Conservation (phyloP, 2,797 vertebrate species). For the Leptodactylus fallax region DNA sequence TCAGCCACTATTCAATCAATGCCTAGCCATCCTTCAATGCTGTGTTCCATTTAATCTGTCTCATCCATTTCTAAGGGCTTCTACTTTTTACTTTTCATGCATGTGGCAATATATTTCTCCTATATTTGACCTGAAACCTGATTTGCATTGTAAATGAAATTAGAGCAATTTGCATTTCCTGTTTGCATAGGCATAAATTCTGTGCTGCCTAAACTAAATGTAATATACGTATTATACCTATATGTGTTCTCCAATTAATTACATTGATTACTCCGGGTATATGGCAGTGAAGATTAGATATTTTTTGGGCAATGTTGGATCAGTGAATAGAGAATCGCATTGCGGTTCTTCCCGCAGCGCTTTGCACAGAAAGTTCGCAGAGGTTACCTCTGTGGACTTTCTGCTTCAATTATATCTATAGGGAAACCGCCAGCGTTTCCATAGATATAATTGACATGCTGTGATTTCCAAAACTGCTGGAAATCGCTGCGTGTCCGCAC, state of each 20-base stretch:
- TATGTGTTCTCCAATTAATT: background rate
- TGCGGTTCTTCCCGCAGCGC: too few species aligned
- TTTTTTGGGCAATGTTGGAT: too few species aligned
- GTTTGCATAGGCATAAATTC: background rate
- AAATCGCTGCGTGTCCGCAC: too few species aligned
- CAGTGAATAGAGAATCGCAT: too few species aligned
- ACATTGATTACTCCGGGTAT: background rate
- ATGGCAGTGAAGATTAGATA: too few species aligned
- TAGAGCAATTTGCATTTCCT: background rate
- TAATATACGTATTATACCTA: background rate
- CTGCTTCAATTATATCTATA: too few species aligned
- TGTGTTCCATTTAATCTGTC: background rate
- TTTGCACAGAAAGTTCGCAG: too few species aligned
- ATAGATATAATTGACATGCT: too few species aligned
- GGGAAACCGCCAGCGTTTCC: too few species aligned
- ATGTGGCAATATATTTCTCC: background rate
- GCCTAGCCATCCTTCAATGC: background rate
- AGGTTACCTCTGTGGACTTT: too few species aligned
- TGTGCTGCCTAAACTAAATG: background rate
- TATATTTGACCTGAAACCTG: background rate
- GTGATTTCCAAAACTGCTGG: too few species aligned
- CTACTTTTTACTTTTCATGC: background rate
- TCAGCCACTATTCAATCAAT: background rate
- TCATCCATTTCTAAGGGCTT: background rate
- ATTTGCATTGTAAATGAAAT: slow-evolving; percentile 12